These are phyloP conservation scores for Lemur catta DNA, from an alignment of 2,797 vertebrate genomes.

Conservation along the genomic window DNA sequence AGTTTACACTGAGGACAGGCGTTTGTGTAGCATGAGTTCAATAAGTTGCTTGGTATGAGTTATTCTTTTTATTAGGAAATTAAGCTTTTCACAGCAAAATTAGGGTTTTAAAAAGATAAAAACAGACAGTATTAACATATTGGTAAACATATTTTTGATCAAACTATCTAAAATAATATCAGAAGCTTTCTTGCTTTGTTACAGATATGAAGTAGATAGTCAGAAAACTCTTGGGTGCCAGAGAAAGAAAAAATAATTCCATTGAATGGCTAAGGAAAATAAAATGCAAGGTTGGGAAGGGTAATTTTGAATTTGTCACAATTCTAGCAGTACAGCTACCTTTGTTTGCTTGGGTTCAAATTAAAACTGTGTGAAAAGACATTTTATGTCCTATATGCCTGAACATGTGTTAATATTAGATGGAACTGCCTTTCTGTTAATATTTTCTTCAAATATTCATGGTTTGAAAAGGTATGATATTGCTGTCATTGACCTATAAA, in stretches of 20 bases:
- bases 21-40: not conserved
- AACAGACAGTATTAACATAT: not conserved
- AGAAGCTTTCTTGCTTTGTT: not conserved
- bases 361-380: not conserved
- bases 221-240: not conserved
- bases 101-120: not conserved
- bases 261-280: not conserved
- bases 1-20: not conserved
- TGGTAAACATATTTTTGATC: not conserved
- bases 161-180: not conserved
- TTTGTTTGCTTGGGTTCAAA: not conserved
- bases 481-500: not conserved
- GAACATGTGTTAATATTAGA: not conserved
- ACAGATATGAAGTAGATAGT: not conserved
- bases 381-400: not conserved
- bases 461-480: not conserved
- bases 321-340: not conserved
- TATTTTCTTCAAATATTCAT: not conserved
- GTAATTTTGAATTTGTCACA: not conserved
- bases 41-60: not conserved
- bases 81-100: not conserved
- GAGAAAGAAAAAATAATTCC: not conserved
- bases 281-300: not conserved
- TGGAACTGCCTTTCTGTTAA: not conserved
- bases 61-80: constrained; percentile 7